Evolutionary conservation across 2,113 vertebrate species (phyloP).

Genomic region (Pionites leucogaster): DNA sequence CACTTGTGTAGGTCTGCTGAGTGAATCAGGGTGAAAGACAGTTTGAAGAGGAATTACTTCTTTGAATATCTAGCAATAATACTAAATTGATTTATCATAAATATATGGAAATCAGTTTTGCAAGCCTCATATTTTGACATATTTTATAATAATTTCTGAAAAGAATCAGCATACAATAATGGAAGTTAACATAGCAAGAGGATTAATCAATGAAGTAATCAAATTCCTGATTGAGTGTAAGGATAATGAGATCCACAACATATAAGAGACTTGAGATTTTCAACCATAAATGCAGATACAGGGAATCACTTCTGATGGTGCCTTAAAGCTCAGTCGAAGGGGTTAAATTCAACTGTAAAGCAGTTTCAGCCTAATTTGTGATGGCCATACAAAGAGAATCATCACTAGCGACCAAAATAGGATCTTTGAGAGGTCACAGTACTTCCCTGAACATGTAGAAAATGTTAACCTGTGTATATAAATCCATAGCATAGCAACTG

Average conservation of each 20-base stretch:
- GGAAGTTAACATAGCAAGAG: neutral
- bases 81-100: neutral
- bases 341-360: neutral
- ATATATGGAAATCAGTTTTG: neutral
- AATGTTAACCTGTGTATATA: neutral
- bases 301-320: neutral
- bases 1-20: neutral
- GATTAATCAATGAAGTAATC: neutral
- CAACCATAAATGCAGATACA: neutral
- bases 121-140: neutral
- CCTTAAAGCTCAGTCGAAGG: neutral
- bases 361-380: neutral
- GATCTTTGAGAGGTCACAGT: neutral
- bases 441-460: slow-evolving; percentile 3
- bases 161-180: neutral
- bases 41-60: neutral
- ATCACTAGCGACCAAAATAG: neutral
- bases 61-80: neutral
- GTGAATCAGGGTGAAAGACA: neutral
- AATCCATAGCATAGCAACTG: slow-evolving; percentile 1
- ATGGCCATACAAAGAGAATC: neutral
- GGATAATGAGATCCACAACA: neutral
- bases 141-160: neutral
- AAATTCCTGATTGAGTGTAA: neutral
- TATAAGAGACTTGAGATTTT: neutral